These are phyloP conservation scores for Adelognathus sp. DNA, from an alignment of 2,888 invertebrate species.

Conservation along the genomic window DNA sequence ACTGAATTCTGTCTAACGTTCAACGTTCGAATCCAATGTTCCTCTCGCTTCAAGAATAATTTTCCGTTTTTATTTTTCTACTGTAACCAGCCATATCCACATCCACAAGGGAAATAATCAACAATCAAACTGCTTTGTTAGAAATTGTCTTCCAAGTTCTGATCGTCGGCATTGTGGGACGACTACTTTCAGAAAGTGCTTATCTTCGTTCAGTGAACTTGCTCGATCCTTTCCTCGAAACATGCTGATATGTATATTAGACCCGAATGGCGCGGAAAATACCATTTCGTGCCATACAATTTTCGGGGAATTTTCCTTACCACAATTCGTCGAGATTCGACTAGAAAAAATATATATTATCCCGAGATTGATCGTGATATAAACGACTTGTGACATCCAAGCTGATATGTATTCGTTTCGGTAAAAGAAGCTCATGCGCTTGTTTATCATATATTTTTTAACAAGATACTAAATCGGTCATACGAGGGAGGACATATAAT, in stretches of 20 bases:
- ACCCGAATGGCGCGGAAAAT: constrained; percentile 51
- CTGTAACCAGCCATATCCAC: too few species aligned
- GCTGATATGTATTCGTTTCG: constrained; percentile 64
- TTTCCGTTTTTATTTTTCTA: too few species aligned
- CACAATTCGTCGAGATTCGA: not conserved
- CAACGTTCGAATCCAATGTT: not conserved
- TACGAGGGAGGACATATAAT: not conserved
- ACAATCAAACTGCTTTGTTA: too few species aligned
- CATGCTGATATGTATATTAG: constrained; percentile 71
- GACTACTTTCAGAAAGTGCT: not conserved
- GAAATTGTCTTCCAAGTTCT: too few species aligned
- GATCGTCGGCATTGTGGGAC: too few species aligned
- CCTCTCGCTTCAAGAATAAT: not conserved
- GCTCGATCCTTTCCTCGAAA: constrained; percentile 32
- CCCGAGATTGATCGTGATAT: constrained; percentile 2
- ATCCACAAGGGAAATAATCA: too few species aligned
- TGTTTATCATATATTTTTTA: constrained; percentile 11
- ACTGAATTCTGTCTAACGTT: not conserved
- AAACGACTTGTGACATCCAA: constrained; percentile 63
- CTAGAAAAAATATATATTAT: constrained; percentile 22
- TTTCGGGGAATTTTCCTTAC: constrained; percentile 14
- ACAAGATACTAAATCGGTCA: not conserved
- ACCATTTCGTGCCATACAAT: constrained; percentile 3
- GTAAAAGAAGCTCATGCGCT: constrained; percentile 68
- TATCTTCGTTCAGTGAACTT: constrained; percentile 4